Evolutionary conservation across 2,888 invertebrate genomes (phyloP), one percentile per base, ranked within the genome.

Genomic region (Lycophotia porphyrea): DNA sequence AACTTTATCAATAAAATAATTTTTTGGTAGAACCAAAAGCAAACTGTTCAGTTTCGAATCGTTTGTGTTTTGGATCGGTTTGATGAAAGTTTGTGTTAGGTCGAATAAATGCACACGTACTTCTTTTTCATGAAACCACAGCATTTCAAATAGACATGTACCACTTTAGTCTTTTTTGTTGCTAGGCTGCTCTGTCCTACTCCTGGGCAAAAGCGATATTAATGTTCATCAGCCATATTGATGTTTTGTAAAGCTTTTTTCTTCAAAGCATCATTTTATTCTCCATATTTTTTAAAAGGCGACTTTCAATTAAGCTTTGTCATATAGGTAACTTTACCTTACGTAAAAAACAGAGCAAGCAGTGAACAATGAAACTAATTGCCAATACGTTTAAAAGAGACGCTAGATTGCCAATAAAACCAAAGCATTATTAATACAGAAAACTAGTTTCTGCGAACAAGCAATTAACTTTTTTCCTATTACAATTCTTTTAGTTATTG

Each of bases 391-490:
- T 69, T 69, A 65, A 68, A 44, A 65, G 44, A 47, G 5, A 24
- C 47, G 34, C 27, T 69, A 68, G 13, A 65, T 74, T 65, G 44
- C 34, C 7, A 61, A 63, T 68, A 80, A 69, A 75, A 34, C 34
- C 67, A 7, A 24, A 52, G 36, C 36, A 44, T 52, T 44, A 66
- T 74, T 66, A 39, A 63, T 69, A 60, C 18, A 49, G 55, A 52
- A 74, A 64, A 58, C 49, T 27, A 65, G 60, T 74, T 70, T 49
- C 64, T 42, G 49, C 24, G 61, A 55, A 61, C 52, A 67, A 21
- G 39, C 65, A 75, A 75, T 74, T 65, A 52, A 74, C 27, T 55
- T 66, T 67, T 71, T 80, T 55, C 24, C 24, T 27, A 34, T 1
- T 24, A 69, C n/a, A 69, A 55, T 24, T 39, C 60, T 49, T 78